These are phyloP conservation scores for Protonibea diacanthus DNA, from an alignment of 2,797 vertebrate species.

Conservation along the genomic window DNA sequence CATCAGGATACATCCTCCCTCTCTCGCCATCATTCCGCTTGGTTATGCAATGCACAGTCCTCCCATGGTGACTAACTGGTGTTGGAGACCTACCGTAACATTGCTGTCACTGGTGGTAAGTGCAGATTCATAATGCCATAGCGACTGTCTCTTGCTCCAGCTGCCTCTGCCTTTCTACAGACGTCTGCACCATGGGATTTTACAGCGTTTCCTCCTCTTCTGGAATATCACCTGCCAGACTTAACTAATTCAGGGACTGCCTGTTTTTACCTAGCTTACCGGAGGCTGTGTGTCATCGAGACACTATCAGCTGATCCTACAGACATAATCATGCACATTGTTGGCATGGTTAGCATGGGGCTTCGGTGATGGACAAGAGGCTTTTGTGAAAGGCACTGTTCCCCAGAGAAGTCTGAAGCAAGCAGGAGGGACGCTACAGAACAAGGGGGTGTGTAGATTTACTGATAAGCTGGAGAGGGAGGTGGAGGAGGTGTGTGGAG, in stretches of 20 bases:
- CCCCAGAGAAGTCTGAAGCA: conserved; percentile 25
- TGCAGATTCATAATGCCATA: conserved; percentile 51
- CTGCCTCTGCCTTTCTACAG: conserved; percentile 40
- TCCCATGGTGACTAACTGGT: conserved; percentile 70
- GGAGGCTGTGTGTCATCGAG: conserved; percentile 57
- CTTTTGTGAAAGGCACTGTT: conserved; percentile 57
- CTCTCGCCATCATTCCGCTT: conserved; percentile 75
- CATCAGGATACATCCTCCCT: conserved; percentile 58
- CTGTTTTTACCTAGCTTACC: conserved; percentile 57
- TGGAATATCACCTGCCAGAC: conserved; percentile 66
- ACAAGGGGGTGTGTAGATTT: conserved; percentile 43
- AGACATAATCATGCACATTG: conserved; percentile 59
- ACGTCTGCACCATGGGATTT: conserved; percentile 57
- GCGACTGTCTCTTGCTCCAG: conserved; percentile 30
- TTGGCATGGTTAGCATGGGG: conserved; percentile 11
- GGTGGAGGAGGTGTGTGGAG: conserved; percentile 35
- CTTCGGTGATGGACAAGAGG: conserved; percentile 53
- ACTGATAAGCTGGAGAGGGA: conserved; percentile 45
- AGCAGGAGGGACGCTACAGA: conserved; percentile 28
- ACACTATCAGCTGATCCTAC: conserved; percentile 50
- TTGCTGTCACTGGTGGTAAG: conserved; percentile 69
- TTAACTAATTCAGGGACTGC: conserved; percentile 34
- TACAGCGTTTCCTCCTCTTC: conserved; percentile 41
- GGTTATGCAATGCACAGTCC: conserved; percentile 86
- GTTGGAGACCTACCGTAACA: conserved; percentile 66